Evolutionary conservation across 2,888 invertebrate genomes (phyloP).

Genomic region (Erpobdella octoculata): DNA sequence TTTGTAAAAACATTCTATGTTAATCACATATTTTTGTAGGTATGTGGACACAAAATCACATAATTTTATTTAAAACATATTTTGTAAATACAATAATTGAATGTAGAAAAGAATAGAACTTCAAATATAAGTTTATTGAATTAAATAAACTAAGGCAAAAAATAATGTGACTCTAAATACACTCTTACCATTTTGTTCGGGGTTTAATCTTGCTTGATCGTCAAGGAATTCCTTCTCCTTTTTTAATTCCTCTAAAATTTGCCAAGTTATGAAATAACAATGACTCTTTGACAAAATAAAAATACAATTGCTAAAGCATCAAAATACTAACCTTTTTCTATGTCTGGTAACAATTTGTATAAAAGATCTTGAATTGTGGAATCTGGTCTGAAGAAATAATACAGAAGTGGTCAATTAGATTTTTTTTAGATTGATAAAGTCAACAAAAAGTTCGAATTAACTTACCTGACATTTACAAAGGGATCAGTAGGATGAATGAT

Average conservation of each 20-base stretch:
- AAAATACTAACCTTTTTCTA: slow-evolving; percentile 71
- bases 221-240: slow-evolving; percentile 81
- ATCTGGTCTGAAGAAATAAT: slow-evolving; percentile 65
- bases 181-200: too few relatives aligned
- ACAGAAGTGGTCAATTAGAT: neutral
- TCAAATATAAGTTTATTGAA: too few relatives aligned
- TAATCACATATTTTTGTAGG: too few relatives aligned
- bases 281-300: neutral
- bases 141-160: too few relatives aligned
- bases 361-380: slow-evolving; percentile 98
- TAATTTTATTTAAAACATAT: too few relatives aligned
- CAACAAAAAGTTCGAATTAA: neutral
- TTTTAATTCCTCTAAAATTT: slow-evolving; percentile 69
- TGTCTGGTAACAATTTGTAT: slow-evolving; percentile 89
- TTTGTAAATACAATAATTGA: too few relatives aligned
- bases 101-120: too few relatives aligned
- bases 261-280: neutral
- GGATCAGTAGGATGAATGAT: slow-evolving; percentile 98
- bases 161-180: too few relatives aligned
- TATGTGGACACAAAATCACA: too few relatives aligned
- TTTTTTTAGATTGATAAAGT: neutral
- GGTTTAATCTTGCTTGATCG: slow-evolving; percentile 26
- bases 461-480: slow-evolving; percentile 76
- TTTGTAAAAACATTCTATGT: too few relatives aligned
- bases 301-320: neutral